Evolutionary conservation across 1,140 invertebrate genomes (phyloP).

Genomic region (Pemphigus obesinymphae): DNA sequence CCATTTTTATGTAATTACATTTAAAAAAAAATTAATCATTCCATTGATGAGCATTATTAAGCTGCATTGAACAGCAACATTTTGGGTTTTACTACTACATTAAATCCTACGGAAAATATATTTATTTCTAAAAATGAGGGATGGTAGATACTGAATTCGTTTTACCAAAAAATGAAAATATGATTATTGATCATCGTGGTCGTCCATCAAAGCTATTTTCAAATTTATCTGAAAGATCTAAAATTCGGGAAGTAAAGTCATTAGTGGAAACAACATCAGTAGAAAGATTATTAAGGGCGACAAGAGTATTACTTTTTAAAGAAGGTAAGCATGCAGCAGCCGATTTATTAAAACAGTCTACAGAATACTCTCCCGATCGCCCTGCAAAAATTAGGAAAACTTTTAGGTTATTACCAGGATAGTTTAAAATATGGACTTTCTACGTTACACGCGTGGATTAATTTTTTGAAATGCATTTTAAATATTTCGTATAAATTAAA

Average conservation of each 20-base stretch:
- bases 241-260: neutral
- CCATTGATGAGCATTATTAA: neutral
- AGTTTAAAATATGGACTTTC: conserved; percentile 50
- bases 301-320: conserved; percentile 8
- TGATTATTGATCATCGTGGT: neutral
- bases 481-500: conserved; percentile 49
- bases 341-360: neutral
- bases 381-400: neutral
- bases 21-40: neutral
- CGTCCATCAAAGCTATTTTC: neutral
- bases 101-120: neutral
- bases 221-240: neutral
- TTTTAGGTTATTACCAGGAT: conserved; percentile 2
- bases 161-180: neutral
- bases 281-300: neutral
- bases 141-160: neutral
- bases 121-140: neutral
- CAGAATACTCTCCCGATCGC: neutral
- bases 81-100: neutral
- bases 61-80: neutral
- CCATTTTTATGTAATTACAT: neutral
- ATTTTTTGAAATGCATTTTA: conserved; percentile 49
- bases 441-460: conserved; percentile 49
- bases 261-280: neutral
- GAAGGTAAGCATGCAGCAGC: neutral